phyloP scores from a whole-genome alignment of 1,140 invertebrate genomes.

The Heliconius hermathena region DNA sequence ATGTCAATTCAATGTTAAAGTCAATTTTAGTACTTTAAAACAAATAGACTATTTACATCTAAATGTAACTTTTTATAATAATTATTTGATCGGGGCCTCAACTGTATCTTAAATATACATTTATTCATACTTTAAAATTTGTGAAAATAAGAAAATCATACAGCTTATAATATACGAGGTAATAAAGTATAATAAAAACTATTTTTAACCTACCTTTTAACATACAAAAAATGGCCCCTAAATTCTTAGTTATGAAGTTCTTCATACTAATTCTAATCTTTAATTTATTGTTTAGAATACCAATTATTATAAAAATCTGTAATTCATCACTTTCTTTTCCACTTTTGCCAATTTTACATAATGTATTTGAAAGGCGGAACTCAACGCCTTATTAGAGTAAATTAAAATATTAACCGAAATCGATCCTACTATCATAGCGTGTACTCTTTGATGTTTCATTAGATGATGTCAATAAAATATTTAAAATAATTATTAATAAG shows the following conservation, averaged over 20 bases:
- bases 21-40: neutral
- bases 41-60: neutral
- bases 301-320: too few species aligned
- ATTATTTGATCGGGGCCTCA: neutral
- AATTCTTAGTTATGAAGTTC: neutral
- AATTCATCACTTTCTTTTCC: too few species aligned
- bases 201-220: neutral
- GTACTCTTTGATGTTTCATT: too few species aligned
- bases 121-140: neutral
- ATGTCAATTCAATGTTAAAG: neutral
- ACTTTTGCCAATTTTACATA: too few species aligned
- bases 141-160: too few species aligned
- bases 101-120: neutral
- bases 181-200: neutral
- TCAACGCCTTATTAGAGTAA: neutral
- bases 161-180: neutral
- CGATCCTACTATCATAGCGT: too few species aligned
- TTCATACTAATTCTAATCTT: too few species aligned
- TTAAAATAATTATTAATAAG: too few species aligned
- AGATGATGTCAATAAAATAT: too few species aligned
- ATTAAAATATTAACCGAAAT: neutral
- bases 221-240: neutral
- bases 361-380: neutral
- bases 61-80: neutral
- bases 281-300: too few species aligned